Conservation (phyloP, 1,140 invertebrate genomes). For the Bombyx mandarina region DNA sequence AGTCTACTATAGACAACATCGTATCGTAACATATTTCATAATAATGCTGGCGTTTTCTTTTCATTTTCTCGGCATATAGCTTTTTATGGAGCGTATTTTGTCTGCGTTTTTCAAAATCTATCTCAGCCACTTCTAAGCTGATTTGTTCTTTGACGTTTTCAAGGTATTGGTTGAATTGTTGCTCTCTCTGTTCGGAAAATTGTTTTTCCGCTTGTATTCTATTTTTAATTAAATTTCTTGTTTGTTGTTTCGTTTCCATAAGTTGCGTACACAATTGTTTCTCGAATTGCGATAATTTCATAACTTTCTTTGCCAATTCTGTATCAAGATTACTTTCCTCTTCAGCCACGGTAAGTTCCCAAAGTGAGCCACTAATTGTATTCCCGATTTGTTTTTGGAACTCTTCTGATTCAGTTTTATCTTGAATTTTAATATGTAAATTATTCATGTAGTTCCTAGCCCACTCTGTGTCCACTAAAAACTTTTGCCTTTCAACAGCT, state of each 20-base stretch:
- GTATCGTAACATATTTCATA: conserved; percentile 67
- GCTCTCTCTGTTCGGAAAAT: conserved; percentile 58
- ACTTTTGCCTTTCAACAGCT: conserved; percentile 33
- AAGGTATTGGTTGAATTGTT: conserved; percentile 57
- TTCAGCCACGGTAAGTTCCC: conserved; percentile 51
- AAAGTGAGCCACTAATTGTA: conserved; percentile 43
- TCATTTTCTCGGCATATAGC: conserved; percentile 63
- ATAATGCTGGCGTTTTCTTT: conserved; percentile 53
- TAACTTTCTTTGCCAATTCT: conserved; percentile 67
- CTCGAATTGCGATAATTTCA: conserved; percentile 75
- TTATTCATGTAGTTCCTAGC: conserved; percentile 48
- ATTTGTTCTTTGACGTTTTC: conserved; percentile 61
- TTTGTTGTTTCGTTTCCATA: conserved; percentile 72
- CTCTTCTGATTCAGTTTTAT: conserved; percentile 48
- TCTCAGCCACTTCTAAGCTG: conserved; percentile 49
- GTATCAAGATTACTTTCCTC: conserved; percentile 68
- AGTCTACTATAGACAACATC: conserved; percentile 67
- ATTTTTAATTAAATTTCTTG: conserved; percentile 67
- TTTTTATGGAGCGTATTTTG: conserved; percentile 66
- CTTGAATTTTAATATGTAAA: conserved; percentile 37
- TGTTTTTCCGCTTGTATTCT: conserved; percentile 62
- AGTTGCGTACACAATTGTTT: conserved; percentile 75
- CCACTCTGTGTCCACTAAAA: conserved; percentile 43
- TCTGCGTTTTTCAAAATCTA: conserved; percentile 69
- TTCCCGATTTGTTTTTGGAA: conserved; percentile 56